Evolutionary conservation across 2,797 vertebrate species (phyloP), one percentile per base, ranked within the genome.

Genomic region (Macropus fuliginosus): DNA sequence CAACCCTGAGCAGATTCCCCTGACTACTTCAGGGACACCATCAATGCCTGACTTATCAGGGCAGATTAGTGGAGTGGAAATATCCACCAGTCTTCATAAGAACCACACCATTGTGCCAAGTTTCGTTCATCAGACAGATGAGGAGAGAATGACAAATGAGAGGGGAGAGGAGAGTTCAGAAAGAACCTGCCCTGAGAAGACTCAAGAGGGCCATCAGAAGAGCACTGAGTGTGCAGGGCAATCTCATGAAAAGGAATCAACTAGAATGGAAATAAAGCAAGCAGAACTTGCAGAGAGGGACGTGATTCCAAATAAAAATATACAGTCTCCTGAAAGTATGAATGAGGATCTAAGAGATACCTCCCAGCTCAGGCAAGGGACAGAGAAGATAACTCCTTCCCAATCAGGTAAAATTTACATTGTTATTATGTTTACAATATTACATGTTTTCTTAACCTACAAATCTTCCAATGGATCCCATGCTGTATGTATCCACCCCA

Each of bases 361-460:
- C 81, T 94, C 92, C 93, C 97, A 96, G 66, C 56, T 62, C 95
- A 95, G 28, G 92, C 95, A 96, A 93, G 92, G 50, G 97, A 91
- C 93, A 95, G 91, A 97, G 46, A 92, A 92, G 50, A 81, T 95
- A 94, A 91, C 28, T 93, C 96, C 91, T 96, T 95, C 92, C 46
- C 96, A 95, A 59, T 8, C 96, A 97, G 98, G 98, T 98, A 97
- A 87, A 4, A 87, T 24, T 46, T 46, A 81, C 46, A 81, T 94
- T 92, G 54, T 3, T 94, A 92, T 4, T 28, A 81, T 28, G 95
- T 91, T 97, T 16, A 96, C 87, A 10, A 40, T 1, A 89, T 91
- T 95, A 10, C 89, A 96, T n/a, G 66, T 93, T 54, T 93, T 93
- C 50, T 94, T 93, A 96, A 56, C 94, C 93, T 90, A 94, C 92